Evolutionary conservation across 1,140 invertebrate genomes (phyloP).

Genomic region (Ostrea denselamellosa): DNA sequence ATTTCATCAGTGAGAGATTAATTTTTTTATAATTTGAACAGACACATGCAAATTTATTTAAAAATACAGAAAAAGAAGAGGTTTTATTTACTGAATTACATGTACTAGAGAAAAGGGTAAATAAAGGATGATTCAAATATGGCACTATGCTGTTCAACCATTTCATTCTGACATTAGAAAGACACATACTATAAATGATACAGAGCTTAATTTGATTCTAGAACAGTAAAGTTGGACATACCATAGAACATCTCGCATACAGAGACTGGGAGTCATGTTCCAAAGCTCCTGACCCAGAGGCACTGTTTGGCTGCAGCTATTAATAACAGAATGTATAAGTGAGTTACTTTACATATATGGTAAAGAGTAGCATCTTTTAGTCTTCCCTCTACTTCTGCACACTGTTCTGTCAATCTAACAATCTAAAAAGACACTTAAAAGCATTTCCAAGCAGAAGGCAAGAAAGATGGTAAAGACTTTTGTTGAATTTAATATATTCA

Average conservation of each 20-base stretch:
- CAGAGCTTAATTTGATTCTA: no score
- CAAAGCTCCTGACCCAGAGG: conserved; percentile 95
- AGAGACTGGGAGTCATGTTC: conserved; percentile 97
- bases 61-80: no score
- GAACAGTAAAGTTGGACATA: conserved; percentile 75
- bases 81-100: no score
- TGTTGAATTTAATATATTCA: background rate
- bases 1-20: no score
- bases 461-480: background rate
- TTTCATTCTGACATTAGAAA: no score
- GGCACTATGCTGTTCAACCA: no score
- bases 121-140: no score
- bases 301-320: conserved; percentile 93
- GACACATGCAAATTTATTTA: no score
- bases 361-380: background rate
- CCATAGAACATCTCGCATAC: conserved; percentile 85
- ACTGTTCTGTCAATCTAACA: background rate
- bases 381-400: background rate
- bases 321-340: conserved; percentile 33
- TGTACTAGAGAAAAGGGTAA: no score
- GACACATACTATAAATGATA: no score
- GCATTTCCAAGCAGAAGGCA: conserved; percentile 6
- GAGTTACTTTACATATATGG: background rate
- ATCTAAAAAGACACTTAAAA: background rate
- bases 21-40: no score